These are phyloP conservation scores for Halocynthia aurantium DNA, from an alignment of 23 tunicate genomes.

Conservation along the genomic window DNA sequence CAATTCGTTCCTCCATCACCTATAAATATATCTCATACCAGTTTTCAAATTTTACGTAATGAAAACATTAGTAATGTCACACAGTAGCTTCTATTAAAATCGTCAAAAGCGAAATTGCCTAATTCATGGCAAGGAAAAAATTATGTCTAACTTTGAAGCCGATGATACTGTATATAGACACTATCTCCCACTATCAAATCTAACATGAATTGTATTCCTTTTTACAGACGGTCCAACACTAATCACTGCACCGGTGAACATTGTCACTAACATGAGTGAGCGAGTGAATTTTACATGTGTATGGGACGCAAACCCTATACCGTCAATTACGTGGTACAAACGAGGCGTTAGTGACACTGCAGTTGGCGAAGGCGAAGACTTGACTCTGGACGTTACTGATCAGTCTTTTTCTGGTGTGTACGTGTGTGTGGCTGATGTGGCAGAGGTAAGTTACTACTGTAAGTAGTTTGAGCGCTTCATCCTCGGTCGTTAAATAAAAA, in stretches of 20 bases:
- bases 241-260: conserved; percentile 31
- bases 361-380: conserved; percentile 27
- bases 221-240: conserved; percentile 63
- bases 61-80: too few relatives aligned
- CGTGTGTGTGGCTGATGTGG: conserved; percentile 23
- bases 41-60: too few relatives aligned
- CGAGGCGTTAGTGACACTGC: conserved; percentile 8
- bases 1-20: too few relatives aligned
- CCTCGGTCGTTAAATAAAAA: not conserved
- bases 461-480: not conserved
- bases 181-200: too few relatives aligned
- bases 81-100: too few relatives aligned
- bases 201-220: not conserved
- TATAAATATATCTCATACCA: too few relatives aligned
- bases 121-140: too few relatives aligned
- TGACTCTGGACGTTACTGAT: conserved; percentile 8
- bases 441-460: conserved; percentile 4
- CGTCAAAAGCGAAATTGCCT: too few relatives aligned
- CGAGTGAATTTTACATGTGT: conserved; percentile 54
- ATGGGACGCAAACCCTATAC: conserved; percentile 89
- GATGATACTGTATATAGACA: not conserved
- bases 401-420: conserved; percentile 11
- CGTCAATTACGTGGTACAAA: conserved; percentile 46
- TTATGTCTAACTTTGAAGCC: not conserved
- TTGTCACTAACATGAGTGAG: conserved; percentile 45